phyloP scores from a whole-genome alignment of 2,113 vertebrate genomes.

The Callocephalon fimbriatum region DNA sequence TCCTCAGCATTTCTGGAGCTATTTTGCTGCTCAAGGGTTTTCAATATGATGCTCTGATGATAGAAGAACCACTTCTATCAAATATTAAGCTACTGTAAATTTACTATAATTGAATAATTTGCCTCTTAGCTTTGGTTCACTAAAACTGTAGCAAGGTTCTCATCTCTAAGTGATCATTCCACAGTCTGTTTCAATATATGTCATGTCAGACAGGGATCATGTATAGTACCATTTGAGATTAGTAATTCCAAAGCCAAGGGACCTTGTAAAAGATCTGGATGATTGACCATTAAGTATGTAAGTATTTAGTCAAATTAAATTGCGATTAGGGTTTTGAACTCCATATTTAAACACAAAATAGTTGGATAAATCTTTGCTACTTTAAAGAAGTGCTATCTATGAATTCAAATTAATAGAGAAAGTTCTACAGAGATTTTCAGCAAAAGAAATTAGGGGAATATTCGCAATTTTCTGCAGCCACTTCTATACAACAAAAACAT shows the following conservation, averaged over 20 bases:
- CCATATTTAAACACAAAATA: slow-evolving; percentile 75
- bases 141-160: slow-evolving; percentile 78
- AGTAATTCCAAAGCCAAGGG: slow-evolving; percentile 76
- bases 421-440: not conserved
- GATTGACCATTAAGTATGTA: slow-evolving; percentile 81
- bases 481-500: not conserved
- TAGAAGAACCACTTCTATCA: slow-evolving; percentile 82
- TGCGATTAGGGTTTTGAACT: slow-evolving; percentile 71
- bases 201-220: slow-evolving; percentile 79
- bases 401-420: not conserved
- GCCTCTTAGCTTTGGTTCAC: slow-evolving; percentile 84
- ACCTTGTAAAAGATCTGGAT: slow-evolving; percentile 79
- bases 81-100: slow-evolving; percentile 86
- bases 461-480: not conserved
- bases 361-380: slow-evolving; percentile 67
- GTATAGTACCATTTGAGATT: slow-evolving; percentile 66
- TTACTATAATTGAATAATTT: slow-evolving; percentile 86
- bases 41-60: slow-evolving; percentile 77
- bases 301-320: slow-evolving; percentile 83
- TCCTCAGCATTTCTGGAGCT: slow-evolving; percentile 69
- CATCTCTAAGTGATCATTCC: slow-evolving; percentile 76
- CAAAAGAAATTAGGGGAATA: not conserved
- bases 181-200: slow-evolving; percentile 80
- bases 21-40: slow-evolving; percentile 78
- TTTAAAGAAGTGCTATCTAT: slow-evolving; percentile 58